Conservation (phyloP, 2,113 vertebrate species). For the Alces alces region DNA sequence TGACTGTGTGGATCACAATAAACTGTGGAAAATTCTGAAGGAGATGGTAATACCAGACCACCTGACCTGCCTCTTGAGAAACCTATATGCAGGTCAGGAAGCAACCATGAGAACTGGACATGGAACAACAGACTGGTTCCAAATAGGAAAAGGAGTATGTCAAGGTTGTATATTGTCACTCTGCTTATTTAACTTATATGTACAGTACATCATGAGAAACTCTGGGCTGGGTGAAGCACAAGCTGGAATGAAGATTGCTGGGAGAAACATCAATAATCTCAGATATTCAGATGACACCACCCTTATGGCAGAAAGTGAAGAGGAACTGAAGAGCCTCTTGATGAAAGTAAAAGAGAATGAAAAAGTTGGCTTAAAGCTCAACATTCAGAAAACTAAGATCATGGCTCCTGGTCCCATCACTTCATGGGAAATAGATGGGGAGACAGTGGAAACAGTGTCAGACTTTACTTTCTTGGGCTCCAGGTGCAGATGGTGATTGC, state of each 20-base stretch:
- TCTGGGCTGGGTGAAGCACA: not conserved
- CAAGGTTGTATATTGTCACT: not conserved
- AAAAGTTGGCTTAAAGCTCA: not conserved
- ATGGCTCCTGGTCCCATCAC: not conserved
- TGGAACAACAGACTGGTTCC: not conserved
- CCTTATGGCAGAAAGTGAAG: not conserved
- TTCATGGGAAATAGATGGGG: not conserved
- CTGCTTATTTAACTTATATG: not conserved
- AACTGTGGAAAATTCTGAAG: not conserved
- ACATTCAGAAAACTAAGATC: not conserved
- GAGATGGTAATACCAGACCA: not conserved
- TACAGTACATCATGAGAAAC: not conserved
- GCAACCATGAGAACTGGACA: not conserved
- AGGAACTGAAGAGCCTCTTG: not conserved
- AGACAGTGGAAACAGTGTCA: not conserved
- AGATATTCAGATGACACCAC: not conserved
- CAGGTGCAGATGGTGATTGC: not conserved
- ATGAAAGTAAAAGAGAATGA: not conserved
- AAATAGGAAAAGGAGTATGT: not conserved
- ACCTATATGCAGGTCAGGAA: not conserved
- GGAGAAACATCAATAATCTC: not conserved
- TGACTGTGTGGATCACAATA: not conserved
- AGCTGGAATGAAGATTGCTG: not conserved
- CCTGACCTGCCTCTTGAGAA: not conserved
- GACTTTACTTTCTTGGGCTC: accelerated